phyloP scores from a whole-genome alignment of 2,797 vertebrate species.

The Alosa sapidissima region DNA sequence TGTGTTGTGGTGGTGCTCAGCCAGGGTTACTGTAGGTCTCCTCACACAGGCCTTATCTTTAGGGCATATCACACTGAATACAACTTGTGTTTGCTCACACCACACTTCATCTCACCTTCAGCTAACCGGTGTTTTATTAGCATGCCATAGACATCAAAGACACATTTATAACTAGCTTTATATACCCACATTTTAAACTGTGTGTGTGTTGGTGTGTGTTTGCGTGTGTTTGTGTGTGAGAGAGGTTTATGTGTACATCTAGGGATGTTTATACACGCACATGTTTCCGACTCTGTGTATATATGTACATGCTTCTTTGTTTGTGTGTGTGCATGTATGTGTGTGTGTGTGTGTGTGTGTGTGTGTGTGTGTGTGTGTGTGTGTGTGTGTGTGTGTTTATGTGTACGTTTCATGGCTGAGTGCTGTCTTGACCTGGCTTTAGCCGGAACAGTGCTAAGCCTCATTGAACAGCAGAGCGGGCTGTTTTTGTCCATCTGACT shows the following conservation, averaged over 20 bases:
- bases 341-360: not conserved
- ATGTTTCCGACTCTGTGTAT: not conserved
- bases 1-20: not conserved
- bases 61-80: not conserved
- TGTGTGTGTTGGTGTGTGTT: not conserved
- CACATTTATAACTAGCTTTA: not conserved
- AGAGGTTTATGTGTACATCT: not conserved
- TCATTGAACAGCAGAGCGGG: constrained; percentile 37
- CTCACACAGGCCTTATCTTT: not conserved
- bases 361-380: not conserved
- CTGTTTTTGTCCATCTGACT: constrained; percentile 8
- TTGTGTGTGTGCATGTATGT: not conserved
- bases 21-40: not conserved
- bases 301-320: not conserved
- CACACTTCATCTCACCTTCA: not conserved
- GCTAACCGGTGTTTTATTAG: not conserved
- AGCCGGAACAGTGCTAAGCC: constrained; percentile 25
- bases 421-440: not conserved
- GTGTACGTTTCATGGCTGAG: not conserved
- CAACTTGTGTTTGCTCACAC: not conserved
- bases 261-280: not conserved
- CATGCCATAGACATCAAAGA: not conserved
- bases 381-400: not conserved
- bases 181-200: not conserved
- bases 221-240: not conserved